These are phyloP conservation scores for Hipparchia semele DNA, from an alignment of 2,888 invertebrate species.

Conservation along the genomic window DNA sequence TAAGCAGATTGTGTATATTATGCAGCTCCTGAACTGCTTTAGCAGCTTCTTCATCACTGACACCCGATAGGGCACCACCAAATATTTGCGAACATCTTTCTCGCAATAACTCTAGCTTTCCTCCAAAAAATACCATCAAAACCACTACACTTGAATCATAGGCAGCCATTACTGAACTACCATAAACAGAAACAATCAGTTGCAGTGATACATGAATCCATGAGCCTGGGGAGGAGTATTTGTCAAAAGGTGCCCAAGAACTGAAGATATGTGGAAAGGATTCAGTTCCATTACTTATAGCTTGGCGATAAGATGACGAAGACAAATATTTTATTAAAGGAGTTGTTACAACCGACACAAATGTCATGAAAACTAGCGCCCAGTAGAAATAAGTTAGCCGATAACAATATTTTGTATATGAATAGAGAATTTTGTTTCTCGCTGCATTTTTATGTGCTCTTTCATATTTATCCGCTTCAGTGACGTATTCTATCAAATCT, in stretches of 20 bases:
- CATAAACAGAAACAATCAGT: conserved; percentile 54
- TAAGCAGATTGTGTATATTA: conserved; percentile 53
- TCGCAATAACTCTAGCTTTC: conserved; percentile 63
- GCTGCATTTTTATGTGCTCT: conserved; percentile 50
- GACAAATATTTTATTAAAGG: conserved; percentile 60
- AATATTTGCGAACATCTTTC: conserved; percentile 64
- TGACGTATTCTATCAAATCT: conserved; percentile 61
- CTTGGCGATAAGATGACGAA: conserved; percentile 55
- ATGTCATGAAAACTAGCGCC: conserved; percentile 63
- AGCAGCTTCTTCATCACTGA: conserved; percentile 48
- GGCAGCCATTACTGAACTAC: conserved; percentile 59
- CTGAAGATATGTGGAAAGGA: conserved; percentile 70
- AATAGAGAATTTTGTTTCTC: conserved; percentile 53
- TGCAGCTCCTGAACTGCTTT: conserved; percentile 56
- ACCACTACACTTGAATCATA: conserved; percentile 64
- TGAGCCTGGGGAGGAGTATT: conserved; percentile 60
- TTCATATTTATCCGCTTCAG: conserved; percentile 64
- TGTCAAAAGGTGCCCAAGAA: conserved; percentile 71
- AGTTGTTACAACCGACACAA: conserved; percentile 51
- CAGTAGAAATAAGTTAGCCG: conserved; percentile 64
- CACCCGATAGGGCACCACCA: conserved; percentile 41
- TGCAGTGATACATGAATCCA: conserved; percentile 68
- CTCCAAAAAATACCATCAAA: conserved; percentile 68
- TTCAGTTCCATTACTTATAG: conserved; percentile 59
- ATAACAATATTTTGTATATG: conserved; percentile 65